Percentiles rank a stretch among this genome's conserved stretches.
These are phyloP conservation scores for Megalurothrips usitatus DNA, from an alignment of 2,888 invertebrate genomes.

Conservation along the genomic window DNA sequence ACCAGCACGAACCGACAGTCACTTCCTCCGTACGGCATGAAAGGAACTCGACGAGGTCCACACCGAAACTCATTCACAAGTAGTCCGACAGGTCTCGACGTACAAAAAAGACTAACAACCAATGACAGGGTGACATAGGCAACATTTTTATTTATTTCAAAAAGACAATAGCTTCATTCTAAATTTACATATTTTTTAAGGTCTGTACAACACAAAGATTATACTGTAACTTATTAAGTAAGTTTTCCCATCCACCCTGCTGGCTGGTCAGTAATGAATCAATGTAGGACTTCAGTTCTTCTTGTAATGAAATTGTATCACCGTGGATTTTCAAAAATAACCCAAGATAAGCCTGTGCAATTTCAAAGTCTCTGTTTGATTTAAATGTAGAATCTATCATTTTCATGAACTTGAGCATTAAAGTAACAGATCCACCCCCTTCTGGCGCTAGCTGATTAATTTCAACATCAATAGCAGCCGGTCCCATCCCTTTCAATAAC, in stretches of 20 bases:
- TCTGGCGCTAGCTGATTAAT: constrained; percentile 73
- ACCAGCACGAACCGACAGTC: too few species aligned
- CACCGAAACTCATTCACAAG: too few species aligned
- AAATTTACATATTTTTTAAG: constrained; percentile 56
- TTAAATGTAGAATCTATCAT: constrained; percentile 66
- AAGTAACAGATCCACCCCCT: constrained; percentile 61
- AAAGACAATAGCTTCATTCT: neutral
- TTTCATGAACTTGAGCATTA: constrained; percentile 74
- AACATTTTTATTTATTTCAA: neutral
- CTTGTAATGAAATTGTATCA: constrained; percentile 53
- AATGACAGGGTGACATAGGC: neutral
- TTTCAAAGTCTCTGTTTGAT: constrained; percentile 78
- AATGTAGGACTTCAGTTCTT: constrained; percentile 54
- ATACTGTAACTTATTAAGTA: constrained; percentile 67
- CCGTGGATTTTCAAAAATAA: constrained; percentile 81
- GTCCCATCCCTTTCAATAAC: constrained; percentile 65
- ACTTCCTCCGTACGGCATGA: too few species aligned
- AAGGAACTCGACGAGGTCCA: too few species aligned
- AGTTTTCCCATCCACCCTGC: constrained; percentile 58
- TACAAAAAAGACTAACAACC: too few species aligned
- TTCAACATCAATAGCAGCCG: constrained; percentile 83
- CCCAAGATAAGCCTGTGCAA: constrained; percentile 83
- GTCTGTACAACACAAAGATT: constrained; percentile 70
- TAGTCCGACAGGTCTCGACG: too few species aligned
- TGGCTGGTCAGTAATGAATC: constrained; percentile 45